Percentiles rank a stretch among this genome's conserved stretches.
These are phyloP conservation scores for Charadrius vociferus DNA, from an alignment of 2,113 vertebrate species.

Conservation along the genomic window DNA sequence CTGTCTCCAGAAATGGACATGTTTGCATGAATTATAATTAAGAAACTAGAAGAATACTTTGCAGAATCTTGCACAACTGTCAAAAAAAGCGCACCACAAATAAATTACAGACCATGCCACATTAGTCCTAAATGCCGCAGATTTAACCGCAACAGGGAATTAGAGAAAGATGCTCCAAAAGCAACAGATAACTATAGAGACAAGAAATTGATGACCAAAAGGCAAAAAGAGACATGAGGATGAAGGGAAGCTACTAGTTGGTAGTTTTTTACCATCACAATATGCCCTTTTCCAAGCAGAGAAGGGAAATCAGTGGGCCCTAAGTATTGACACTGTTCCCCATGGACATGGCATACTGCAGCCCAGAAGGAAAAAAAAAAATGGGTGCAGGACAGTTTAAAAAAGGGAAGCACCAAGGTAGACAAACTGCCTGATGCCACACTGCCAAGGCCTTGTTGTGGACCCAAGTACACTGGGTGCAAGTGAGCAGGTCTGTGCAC, in stretches of 20 bases:
- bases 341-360: neutral
- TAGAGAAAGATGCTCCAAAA: neutral
- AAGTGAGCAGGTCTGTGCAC: neutral
- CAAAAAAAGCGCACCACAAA: neutral
- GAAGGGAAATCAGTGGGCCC: neutral
- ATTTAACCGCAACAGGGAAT: neutral
- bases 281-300: accelerated
- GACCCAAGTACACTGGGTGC: neutral
- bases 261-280: neutral
- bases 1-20: neutral
- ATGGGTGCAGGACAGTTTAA: neutral
- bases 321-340: neutral
- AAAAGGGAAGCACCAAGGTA: neutral
- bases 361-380: neutral
- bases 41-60: neutral
- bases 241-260: neutral
- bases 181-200: neutral
- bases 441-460: neutral
- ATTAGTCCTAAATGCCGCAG: neutral
- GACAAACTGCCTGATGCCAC: neutral
- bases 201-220: neutral
- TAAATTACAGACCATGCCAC: neutral
- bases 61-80: neutral
- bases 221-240: neutral
- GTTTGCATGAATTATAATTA: neutral